These are phyloP conservation scores for Equus quagga DNA, from an alignment of 2,113 vertebrate species.

Conservation along the genomic window DNA sequence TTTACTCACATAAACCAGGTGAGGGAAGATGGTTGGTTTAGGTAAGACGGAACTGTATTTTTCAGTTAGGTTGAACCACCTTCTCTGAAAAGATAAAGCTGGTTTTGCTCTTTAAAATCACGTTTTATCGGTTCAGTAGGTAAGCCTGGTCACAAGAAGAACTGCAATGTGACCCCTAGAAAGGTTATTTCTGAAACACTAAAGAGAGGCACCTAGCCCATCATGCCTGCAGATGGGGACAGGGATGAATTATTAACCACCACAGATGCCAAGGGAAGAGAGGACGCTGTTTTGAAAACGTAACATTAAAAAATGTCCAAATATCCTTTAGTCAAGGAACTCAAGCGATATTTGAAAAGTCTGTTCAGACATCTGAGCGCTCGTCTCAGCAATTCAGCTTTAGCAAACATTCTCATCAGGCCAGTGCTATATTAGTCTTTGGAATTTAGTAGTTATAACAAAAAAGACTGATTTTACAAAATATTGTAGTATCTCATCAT, in stretches of 20 bases:
- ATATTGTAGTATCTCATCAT: background rate
- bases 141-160: background rate
- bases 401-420: background rate
- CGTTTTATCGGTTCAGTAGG: background rate
- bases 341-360: constrained; percentile 30
- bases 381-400: background rate
- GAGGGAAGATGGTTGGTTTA: background rate
- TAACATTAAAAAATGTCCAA: constrained; percentile 45
- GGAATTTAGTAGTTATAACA: background rate
- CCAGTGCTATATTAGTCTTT: background rate
- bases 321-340: constrained; percentile 23
- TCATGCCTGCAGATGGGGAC: background rate
- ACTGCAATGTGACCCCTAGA: background rate
- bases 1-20: background rate
- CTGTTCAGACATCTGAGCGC: constrained; percentile 10
- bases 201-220: background rate
- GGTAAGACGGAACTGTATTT: background rate
- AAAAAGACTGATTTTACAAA: constrained; percentile 4
- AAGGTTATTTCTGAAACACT: constrained; percentile 68
- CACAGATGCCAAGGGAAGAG: background rate
- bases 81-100: background rate
- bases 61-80: background rate
- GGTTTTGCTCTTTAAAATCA: background rate
- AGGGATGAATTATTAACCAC: constrained; percentile 63
- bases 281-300: constrained; percentile 47